Evolutionary conservation across 2,113 vertebrate genomes (phyloP).

Genomic region (human (Homo sapiens)): GRCh38 chr2:170477501-170478000

Average conservation of each 20-base stretch:
- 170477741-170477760: background rate
- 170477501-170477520: background rate
- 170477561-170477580: constrained; percentile 1
- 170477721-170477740: background rate
- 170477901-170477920: background rate
- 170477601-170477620: background rate
- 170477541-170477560: background rate
- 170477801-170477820: background rate
- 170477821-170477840: background rate
- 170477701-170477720: background rate
- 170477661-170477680: background rate
- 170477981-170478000: background rate
- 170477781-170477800: background rate
- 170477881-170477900: background rate
- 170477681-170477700: background rate
- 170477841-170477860: background rate
- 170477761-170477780: background rate
- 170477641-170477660: background rate
- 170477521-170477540: background rate
- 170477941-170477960: background rate
- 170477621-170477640: background rate
- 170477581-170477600: background rate
- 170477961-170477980: background rate
- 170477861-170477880: background rate
- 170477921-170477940: background rate